These are phyloP conservation scores for Siphonodentalium dalli DNA, from an alignment of 2,888 invertebrate genomes.

Conservation along the genomic window DNA sequence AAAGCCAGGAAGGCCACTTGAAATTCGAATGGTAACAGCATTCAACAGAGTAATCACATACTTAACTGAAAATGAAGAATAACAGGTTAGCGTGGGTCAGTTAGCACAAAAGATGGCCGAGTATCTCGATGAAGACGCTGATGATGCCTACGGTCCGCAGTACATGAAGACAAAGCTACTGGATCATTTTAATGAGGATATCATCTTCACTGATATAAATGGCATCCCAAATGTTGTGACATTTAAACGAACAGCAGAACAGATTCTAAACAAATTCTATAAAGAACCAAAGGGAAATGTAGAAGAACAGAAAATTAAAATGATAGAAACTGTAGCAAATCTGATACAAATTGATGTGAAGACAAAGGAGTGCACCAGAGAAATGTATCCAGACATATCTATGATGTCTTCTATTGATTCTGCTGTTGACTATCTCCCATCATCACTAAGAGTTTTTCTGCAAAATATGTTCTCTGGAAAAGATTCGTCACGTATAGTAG, in stretches of 20 bases:
- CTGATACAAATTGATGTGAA: conserved; percentile 25
- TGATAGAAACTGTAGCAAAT: conserved; percentile 28
- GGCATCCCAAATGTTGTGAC: conserved; percentile 19
- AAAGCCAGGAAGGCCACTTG: background rate
- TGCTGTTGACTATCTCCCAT: conserved; percentile 7
- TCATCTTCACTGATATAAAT: conserved; percentile 20
- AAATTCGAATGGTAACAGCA: background rate
- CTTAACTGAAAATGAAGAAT: conserved; percentile 10
- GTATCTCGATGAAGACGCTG: background rate
- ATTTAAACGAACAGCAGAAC: conserved; percentile 13
- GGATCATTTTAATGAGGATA: conserved; percentile 19
- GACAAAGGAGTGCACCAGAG: conserved; percentile 1
- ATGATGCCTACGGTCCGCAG: conserved; percentile 11
- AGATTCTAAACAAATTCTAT: conserved; percentile 9
- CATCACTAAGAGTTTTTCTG: conserved; percentile 13
- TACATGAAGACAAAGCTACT: conserved; percentile 20
- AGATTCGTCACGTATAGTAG: conserved; percentile 17
- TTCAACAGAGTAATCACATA: conserved; percentile 9
- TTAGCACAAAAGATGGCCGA: conserved; percentile 8
- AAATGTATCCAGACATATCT: conserved; percentile 15
- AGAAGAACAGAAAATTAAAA: conserved; percentile 12
- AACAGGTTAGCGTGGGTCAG: conserved; percentile 7
- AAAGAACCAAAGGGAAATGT: background rate
- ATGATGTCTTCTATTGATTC: conserved; percentile 12
- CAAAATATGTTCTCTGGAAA: conserved; percentile 20